Base-by-base conservation (phyloP, 1,140 invertebrate species). In the Fopius arisanus region DNA sequence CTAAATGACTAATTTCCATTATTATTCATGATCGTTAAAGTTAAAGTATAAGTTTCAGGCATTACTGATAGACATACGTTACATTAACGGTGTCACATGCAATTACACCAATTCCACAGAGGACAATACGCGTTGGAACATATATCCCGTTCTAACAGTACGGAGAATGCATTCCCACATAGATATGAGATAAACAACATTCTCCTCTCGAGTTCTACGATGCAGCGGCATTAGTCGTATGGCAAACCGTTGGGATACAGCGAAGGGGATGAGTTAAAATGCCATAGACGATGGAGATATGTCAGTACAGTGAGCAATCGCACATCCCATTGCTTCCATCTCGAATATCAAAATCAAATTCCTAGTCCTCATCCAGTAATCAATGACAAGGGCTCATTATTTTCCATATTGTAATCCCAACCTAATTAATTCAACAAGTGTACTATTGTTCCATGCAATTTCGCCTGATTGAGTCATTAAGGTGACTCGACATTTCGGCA, bases 121-220 rank as follows among this genome's bases (percentile, higher is more conserved):
- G 23, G 2, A 28, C 23, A 59, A 59, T 59, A 59, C 19, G 21
- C 23, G 23, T 12, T 26, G 19, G 54, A 26, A 59, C 23, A 59
- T 59, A 59, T 59, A 59, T 59, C 19, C 7, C 54, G 23, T 59
- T 23, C 21, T 23, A 59, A 28, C 54, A 59, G 23, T 59, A 23
- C 54, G 3, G 23, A 26, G 54, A 14, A 26, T 59, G 54, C 54
- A 59, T 59, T 59, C 54, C 23, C 54, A 21, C 2, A 23, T 28
- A 59, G 54, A 59, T 59, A 59, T 59, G 54, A 59, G 54, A 59
- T 59, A 59, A 23, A 59, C 54, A 59, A 59, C 54, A 59, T 59
- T 59, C 54, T 59, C 21, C 1, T 21, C 21, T 28, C 19, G 54
- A 59, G 54, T 59, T 59, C 54, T 59, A 59, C 54, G 54, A 28